These are phyloP conservation scores for Hexactinellida sp. DNA, from an alignment of 37 sponge, comb jelly and placozoan species.

Conservation along the genomic window DNA sequence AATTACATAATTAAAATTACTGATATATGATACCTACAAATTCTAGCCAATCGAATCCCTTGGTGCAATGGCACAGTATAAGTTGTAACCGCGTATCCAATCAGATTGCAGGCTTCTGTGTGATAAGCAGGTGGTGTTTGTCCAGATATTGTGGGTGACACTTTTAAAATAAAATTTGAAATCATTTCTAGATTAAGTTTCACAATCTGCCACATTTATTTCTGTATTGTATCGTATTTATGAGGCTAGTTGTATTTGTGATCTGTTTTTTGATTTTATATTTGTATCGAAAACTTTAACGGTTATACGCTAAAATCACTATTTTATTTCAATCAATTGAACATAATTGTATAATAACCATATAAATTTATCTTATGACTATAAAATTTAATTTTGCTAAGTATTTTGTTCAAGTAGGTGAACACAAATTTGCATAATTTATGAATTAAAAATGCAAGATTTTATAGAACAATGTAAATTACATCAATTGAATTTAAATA, in stretches of 20 bases:
- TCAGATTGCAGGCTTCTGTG: neutral
- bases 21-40: neutral
- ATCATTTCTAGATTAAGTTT: neutral
- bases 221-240: neutral
- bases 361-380: too few species aligned
- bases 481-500: neutral
- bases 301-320: too few species aligned
- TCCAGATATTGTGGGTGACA: neutral
- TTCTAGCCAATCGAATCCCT: neutral
- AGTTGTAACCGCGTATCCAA: slow-evolving; percentile 11
- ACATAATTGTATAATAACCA: too few species aligned
- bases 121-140: neutral
- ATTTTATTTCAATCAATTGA: too few species aligned
- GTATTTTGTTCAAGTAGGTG: too few species aligned
- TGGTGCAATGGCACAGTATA: neutral
- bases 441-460: too few species aligned
- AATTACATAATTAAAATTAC: too few species aligned
- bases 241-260: neutral
- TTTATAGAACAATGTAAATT: neutral
- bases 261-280: neutral
- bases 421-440: too few species aligned
- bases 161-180: neutral
- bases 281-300: too few species aligned
- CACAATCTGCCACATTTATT: neutral
- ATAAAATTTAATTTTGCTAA: too few species aligned